These are phyloP conservation scores for Tragelaphus buxtoni DNA, from an alignment of 2,113 vertebrate genomes.

Conservation along the genomic window DNA sequence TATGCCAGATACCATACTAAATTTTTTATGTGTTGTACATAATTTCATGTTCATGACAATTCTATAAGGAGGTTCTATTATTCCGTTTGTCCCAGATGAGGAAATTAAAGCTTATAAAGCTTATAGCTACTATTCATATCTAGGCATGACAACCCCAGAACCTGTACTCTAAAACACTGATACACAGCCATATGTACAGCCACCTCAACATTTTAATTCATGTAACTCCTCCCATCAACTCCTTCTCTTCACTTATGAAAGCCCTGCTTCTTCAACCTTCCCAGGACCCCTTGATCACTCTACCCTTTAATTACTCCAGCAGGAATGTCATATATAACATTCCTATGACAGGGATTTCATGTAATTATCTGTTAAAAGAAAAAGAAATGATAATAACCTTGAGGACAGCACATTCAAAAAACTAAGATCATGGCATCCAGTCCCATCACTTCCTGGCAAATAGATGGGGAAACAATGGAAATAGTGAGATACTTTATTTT, in stretches of 20 bases:
- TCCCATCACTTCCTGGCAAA: background rate
- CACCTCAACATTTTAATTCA: background rate
- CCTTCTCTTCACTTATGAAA: background rate
- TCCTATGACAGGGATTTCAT: background rate
- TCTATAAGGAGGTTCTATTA: background rate
- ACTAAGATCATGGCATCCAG: background rate
- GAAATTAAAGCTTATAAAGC: background rate
- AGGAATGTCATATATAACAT: background rate
- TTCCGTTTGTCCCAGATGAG: background rate
- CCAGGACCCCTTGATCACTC: background rate
- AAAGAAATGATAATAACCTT: background rate
- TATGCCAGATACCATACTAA: background rate
- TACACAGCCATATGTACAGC: background rate
- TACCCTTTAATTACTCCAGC: background rate
- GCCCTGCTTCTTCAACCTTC: background rate
- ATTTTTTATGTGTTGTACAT: background rate
- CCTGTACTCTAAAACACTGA: background rate
- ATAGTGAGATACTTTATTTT: background rate
- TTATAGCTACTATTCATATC: background rate
- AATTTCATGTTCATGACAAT: background rate
- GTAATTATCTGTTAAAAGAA: background rate
- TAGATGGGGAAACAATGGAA: background rate
- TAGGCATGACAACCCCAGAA: background rate
- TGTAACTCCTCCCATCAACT: background rate
- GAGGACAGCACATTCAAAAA: background rate